phyloP scores from a whole-genome alignment of 2,797 vertebrate species.

The Mallotus villosus region DNA sequence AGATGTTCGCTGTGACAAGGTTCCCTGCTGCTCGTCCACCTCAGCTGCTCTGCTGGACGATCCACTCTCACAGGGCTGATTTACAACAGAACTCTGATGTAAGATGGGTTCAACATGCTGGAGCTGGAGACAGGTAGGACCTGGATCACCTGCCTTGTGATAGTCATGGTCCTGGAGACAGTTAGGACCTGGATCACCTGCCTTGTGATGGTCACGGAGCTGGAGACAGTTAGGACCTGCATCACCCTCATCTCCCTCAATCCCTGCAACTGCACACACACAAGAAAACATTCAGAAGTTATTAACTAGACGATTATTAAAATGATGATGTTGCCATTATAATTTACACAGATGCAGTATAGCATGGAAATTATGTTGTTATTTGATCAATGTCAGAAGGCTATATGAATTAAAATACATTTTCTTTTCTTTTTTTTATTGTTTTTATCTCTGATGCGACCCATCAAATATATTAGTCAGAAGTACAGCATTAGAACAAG shows the following conservation, averaged over 20 bases:
- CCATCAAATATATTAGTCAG: too few species aligned
- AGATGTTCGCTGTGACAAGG: not conserved
- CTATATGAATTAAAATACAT: too few species aligned
- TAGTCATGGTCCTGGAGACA: not conserved
- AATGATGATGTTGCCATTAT: not conserved
- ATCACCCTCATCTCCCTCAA: not conserved
- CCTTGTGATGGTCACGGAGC: too few species aligned
- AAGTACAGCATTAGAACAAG: too few species aligned
- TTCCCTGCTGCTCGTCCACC: too few species aligned
- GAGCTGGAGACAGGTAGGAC: not conserved
- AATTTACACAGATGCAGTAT: not conserved
- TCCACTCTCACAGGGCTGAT: too few species aligned
- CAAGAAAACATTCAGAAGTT: not conserved
- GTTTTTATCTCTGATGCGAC: too few species aligned
- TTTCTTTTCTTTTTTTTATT: too few species aligned
- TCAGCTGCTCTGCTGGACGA: too few species aligned
- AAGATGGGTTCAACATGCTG: too few species aligned
- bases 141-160: constrained; percentile 44
- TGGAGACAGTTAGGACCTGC: not conserved
- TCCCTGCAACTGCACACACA: not conserved
- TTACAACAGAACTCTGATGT: too few species aligned
- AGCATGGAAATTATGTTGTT: not conserved
- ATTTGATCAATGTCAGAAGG: not conserved
- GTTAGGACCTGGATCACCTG: constrained; percentile 49
- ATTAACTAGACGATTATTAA: not conserved